Evolutionary conservation across 1,140 invertebrate species (phyloP), one percentile per base, ranked within the genome.

Genomic region (Drosophila triauraria): DNA sequence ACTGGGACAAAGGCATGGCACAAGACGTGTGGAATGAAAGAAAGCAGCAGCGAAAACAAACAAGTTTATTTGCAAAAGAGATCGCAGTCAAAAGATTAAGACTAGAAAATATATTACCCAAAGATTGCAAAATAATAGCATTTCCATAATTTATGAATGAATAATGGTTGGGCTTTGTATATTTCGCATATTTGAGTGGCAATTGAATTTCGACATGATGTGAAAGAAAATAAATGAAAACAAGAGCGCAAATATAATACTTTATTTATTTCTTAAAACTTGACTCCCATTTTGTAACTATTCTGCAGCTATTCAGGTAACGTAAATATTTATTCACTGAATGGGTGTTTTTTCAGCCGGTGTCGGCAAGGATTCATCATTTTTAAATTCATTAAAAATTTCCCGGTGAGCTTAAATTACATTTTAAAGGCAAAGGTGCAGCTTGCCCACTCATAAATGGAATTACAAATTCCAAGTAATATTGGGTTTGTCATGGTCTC

Each of bases 11-110:
- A 51, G 17, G 23, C 35, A 58, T 48, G 38, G 64, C 35, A 15
- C 20, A 35, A 51, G 62, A 69, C 62, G 58, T 64, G 63, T 38
- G 63, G 47, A 69, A 44, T 69, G 62, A n/a, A 67, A 68, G 46
- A 69, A 69, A 69, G 40, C 63, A 48, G 53, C 35, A 32, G 13
- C 51, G 56, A 63, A 61, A 63, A 63, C 25, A 56, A 71, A 70
- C 67, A 12, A 35, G 54, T 71, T 72, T 71, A 42, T 72, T 72
- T 72, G 67, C 67, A 8, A 56, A 56, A 54, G 2, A n/a, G 61
- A 65, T 69, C 30, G 38, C n/a, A 30, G 35, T 20, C 25, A 15
- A 59, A 27, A 71, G 42, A 50, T 71, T 48, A 35, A n/a, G 13
- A 27, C 25, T 30, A 17, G 54, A 58, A 32, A 40, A 47, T 38